Evolutionary conservation across 2,888 invertebrate species (phyloP), one percentile per base, ranked within the genome.

Genomic region (Mechanitis messenoides): DNA sequence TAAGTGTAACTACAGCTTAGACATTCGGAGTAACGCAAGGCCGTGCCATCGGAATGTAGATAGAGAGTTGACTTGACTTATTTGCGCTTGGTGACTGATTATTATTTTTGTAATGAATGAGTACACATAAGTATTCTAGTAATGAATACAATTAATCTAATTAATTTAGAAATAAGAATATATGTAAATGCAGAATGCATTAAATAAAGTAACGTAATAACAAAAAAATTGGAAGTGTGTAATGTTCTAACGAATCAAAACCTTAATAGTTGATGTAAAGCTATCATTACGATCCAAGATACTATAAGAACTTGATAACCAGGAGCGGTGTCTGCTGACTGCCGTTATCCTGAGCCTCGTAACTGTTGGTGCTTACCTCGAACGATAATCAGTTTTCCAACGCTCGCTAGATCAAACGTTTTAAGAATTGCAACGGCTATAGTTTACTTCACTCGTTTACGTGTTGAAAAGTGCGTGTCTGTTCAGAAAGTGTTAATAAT

Each of bases 11-110:
- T n/a, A 46, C 28, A 31, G 50, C 31, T 31, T 20, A 61, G 53
- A 61, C 57, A 59, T 59, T 61, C 58, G 61, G 64, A 56, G 68
- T 61, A 64, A 59, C 73, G 68, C 69, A 68, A 70, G 68, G 68
- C 69, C 74, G 74, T 68, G 72, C 73, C 76, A 70, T 76, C 73
- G 83, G 84, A 84, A 85, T 85, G 83, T 69, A 62, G 80, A 78
- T 82, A 79, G 83, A 85, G 81, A 83, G 83, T 77, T 77, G 78
- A 74, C 76, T 78, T 75, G 68, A 69, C 74, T 67, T 75, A 75
- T 74, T 80, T 79, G 57, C 63, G 73, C 75, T 73, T 76, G 65
- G 75, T 76, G 76, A 68, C 55, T 38, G 55, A 60, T 60, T 60
- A 57, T 56, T 50, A 53, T 64, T 59, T 56, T 57, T 58, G 55